These are phyloP conservation scores for Smutsia gigantea DNA, from an alignment of 2,797 vertebrate genomes.

Conservation along the genomic window DNA sequence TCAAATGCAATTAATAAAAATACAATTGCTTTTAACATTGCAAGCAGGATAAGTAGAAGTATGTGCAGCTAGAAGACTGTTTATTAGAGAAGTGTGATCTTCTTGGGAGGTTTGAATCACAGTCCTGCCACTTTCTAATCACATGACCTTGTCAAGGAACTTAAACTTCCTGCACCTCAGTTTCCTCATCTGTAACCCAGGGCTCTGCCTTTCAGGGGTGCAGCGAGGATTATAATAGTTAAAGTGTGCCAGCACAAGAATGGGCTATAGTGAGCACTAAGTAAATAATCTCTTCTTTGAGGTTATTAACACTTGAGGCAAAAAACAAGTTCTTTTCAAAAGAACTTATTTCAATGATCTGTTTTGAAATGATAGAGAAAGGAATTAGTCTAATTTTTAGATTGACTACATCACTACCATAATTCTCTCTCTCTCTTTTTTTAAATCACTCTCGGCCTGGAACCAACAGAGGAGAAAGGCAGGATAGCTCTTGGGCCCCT, in stretches of 20 bases:
- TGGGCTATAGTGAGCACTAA: neutral
- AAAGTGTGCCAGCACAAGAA: too few species aligned
- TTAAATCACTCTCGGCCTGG: neutral
- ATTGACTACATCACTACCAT: neutral
- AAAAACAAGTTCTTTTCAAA: neutral
- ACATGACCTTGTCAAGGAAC: neutral
- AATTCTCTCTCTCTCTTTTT: neutral
- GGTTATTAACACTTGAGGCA: neutral
- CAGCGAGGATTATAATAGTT: neutral
- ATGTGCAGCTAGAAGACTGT: neutral
- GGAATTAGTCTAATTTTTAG: neutral
- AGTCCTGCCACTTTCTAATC: neutral
- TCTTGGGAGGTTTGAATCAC: neutral
- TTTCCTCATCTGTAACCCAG: neutral
- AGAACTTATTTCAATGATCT: too few species aligned
- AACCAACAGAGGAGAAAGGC: neutral
- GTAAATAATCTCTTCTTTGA: neutral
- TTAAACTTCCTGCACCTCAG: neutral
- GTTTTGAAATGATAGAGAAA: conserved; percentile 8
- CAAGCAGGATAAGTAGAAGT: neutral
- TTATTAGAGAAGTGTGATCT: neutral
- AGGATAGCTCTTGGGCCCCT: too few species aligned
- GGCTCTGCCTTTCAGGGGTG: neutral
- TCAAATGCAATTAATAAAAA: neutral
- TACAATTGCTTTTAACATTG: neutral